phyloP scores from a whole-genome alignment of 2,888 invertebrate species.

The Heliconius sara region DNA sequence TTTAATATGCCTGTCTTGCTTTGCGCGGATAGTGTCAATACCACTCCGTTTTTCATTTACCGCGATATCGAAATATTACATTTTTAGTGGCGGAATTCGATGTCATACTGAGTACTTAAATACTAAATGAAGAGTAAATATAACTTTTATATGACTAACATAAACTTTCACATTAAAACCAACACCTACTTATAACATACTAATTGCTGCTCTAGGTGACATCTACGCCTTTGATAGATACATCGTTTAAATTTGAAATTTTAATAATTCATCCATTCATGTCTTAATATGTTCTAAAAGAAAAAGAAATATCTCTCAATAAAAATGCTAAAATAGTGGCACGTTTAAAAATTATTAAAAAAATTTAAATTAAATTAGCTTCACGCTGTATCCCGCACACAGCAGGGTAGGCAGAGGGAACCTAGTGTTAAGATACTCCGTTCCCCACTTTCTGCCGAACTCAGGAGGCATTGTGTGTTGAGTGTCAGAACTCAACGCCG shows the following conservation, averaged over 20 bases:
- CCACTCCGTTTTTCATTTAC: not conserved
- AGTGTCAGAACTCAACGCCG: no score
- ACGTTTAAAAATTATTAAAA: no score
- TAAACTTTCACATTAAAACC: not conserved
- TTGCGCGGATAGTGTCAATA: not conserved
- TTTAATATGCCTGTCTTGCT: not conserved
- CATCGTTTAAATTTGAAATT: not conserved
- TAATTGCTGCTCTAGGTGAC: not conserved
- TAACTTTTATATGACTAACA: not conserved
- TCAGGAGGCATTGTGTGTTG: no score
- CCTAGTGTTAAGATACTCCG: no score
- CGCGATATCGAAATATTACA: not conserved
- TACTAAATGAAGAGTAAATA: not conserved
- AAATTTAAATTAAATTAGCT: no score
- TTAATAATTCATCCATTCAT: slow-evolving; percentile 10
- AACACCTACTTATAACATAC: slow-evolving; percentile 1
- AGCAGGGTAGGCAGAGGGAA: no score
- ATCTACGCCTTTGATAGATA: slow-evolving; percentile 8
- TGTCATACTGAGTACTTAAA: no score
- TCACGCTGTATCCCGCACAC: no score
- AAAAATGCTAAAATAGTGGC: not conserved
- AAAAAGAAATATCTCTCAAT: not conserved
- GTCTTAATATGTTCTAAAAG: not conserved
- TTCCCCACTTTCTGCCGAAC: no score
- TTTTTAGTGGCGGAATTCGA: no score